These are phyloP conservation scores for Pelmatolapia mariae DNA, from an alignment of 2,113 vertebrate species.

Conservation along the genomic window DNA sequence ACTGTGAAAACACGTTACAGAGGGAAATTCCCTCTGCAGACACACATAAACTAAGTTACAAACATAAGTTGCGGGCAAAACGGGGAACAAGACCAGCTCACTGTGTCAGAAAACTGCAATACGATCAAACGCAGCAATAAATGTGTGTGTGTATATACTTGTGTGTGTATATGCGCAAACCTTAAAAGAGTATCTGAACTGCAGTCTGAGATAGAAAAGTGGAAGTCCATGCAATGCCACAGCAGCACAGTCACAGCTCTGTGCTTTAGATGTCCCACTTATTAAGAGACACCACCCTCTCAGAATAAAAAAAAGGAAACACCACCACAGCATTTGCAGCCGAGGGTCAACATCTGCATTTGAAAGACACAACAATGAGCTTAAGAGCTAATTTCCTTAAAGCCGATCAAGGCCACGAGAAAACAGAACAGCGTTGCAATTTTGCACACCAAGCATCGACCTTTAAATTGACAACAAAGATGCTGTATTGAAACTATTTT, in stretches of 20 bases:
- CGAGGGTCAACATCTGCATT: constrained; percentile 10
- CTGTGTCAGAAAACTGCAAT: not conserved
- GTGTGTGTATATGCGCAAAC: not conserved
- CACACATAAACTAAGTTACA: constrained; percentile 11
- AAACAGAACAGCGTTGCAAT: not conserved
- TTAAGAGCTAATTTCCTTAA: constrained; percentile 4
- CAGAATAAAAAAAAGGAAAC: not conserved
- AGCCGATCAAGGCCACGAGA: not conserved
- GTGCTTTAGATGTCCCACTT: constrained; percentile 33
- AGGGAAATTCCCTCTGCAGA: constrained; percentile 59
- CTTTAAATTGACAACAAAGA: constrained; percentile 11
- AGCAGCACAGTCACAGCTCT: constrained; percentile 18
- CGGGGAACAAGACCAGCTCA: not conserved
- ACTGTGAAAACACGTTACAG: constrained; percentile 43
- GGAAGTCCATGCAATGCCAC: not conserved
- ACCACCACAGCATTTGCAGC: not conserved
- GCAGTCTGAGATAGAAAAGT: not conserved
- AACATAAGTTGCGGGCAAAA: not conserved
- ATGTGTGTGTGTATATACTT: not conserved
- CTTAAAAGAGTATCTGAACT: not conserved
- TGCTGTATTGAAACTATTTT: not conserved
- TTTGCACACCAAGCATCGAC: not conserved
- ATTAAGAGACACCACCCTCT: constrained; percentile 48
- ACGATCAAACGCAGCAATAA: not conserved
- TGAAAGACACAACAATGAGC: not conserved